Evolutionary conservation across 1,140 invertebrate species (phyloP), one percentile per base, ranked within the genome.

Genomic region (Drosophila oshimai): DNA sequence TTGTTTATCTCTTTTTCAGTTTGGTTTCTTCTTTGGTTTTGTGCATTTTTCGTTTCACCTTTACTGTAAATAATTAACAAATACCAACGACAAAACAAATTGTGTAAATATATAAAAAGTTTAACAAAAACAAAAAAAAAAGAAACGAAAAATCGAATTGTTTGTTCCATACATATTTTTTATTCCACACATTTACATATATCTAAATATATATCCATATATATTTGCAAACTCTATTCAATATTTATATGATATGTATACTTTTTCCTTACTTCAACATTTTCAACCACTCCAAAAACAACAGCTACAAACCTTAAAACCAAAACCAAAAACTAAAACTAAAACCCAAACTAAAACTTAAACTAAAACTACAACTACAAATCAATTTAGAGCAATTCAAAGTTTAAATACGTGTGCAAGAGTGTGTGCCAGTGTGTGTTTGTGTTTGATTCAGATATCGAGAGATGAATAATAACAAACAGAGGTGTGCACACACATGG

Each of bases 181-280:
- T 61, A 62, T 50, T 65, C 29, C 51, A 81, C 68, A 80, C 67
- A 84, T 74, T 74, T 69, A 84, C 60, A 88, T 88, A 83, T 70
- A 62, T 45, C 37, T 62, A 62, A 62, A 88, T 74, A 87, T 88
- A 78, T 81, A 80, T 54, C 50, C 54, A 80, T 81, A 77, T 86
- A 86, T 80, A 87, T 81, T 87, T 77, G 69, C 65, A 77, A 87
- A 74, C 73, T 88, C 74, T 88, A 88, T 88, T 87, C 64, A 78
- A 88, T 87, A 88, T 87, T 88, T 83, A 88, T 88, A 83, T 88
- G 74, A 88, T 78, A 79, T 88, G 83, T 88, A 88, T 77, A 78
- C 64, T 88, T 86, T 88, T 86, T 78, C 51, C 62, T 64, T 54
- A 53, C 61, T 72, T 80, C 39, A 75, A 84, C 70, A 86, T 75